Conservation (phyloP, 2,113 vertebrate genomes). For the Pholis gunnellus region DNA sequence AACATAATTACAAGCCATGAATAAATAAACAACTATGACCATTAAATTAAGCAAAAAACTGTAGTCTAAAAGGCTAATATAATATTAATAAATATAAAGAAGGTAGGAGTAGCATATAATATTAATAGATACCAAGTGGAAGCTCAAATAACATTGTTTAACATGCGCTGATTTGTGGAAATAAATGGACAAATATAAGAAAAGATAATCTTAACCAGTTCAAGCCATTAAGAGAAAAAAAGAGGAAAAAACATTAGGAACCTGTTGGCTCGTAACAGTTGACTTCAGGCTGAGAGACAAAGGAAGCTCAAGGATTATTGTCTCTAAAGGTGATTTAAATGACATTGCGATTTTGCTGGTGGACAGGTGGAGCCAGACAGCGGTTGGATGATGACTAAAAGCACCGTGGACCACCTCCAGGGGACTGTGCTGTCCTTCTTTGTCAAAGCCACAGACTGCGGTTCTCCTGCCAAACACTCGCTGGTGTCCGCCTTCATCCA, state of each 20-base stretch:
- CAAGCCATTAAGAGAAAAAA: not conserved
- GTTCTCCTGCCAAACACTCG: constrained; percentile 91
- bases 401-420: constrained; percentile 90
- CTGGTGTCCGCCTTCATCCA: constrained; percentile 97
- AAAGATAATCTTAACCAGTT: not conserved
- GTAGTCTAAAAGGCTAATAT: constrained; percentile 1
- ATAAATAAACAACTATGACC: not conserved
- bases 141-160: not conserved
- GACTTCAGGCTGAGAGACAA: not conserved
- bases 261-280: not conserved
- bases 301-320: not conserved
- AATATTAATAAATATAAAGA: not conserved
- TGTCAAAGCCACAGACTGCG: constrained; percentile 95
- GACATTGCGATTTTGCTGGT: not conserved
- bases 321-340: not conserved
- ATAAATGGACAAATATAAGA: not conserved
- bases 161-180: not conserved
- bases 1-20: not conserved
- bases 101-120: not conserved
- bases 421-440: constrained; percentile 96
- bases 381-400: constrained; percentile 98
- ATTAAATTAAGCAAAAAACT: not conserved
- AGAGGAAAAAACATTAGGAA: not conserved
- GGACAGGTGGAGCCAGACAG: constrained; percentile 90
- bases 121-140: not conserved